Evolutionary conservation across 2,113 vertebrate species (phyloP), one percentile per base, ranked within the genome.

Genomic region (Lanius collurio): DNA sequence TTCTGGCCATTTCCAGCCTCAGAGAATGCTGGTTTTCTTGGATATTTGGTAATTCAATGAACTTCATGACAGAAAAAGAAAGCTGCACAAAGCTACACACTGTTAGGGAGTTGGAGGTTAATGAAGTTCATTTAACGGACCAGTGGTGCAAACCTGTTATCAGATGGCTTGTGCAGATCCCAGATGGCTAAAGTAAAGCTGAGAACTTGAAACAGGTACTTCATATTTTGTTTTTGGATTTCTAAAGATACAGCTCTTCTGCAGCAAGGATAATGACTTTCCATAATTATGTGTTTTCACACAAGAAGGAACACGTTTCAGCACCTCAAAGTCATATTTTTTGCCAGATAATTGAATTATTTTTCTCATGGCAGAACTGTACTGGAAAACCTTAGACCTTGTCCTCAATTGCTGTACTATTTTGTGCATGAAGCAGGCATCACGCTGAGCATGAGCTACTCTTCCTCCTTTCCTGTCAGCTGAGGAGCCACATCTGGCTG

Each of bases 91-190:
- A 92, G 68, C 59, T 50, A 20, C 1, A 1, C 50, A 13, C 39
- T 75, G 60, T 89, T 78, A 75, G 14, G 7, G 65, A 62, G 73
- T 64, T n/a, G 63, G 73, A 87, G 91, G 95, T 89, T 97, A 94
- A 94, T 93, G 89, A 95, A 95, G 69, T 91, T 96, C 77, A 93
- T 96, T 97, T 96, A 95, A 95, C 95, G 94, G 91, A 95, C 74
- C 96, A 95, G 57, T 94, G 93, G 81, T 89, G 93, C 91, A 95
- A 89, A 87, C 83, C 83, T 64, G 37, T 71, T 84, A 82, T 95
- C 94, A 92, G 83, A 94, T 91, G 93, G 80, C 68, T 95, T 93
- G 44, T 75, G 74, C 62, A 89, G 80, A 75, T 82, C 95, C 89
- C 94, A 95, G 81, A 79, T 85, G 96, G 77, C 62, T 89, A 69